These are phyloP conservation scores for Cinclus cinclus DNA, from an alignment of 2,113 vertebrate genomes.

Conservation along the genomic window DNA sequence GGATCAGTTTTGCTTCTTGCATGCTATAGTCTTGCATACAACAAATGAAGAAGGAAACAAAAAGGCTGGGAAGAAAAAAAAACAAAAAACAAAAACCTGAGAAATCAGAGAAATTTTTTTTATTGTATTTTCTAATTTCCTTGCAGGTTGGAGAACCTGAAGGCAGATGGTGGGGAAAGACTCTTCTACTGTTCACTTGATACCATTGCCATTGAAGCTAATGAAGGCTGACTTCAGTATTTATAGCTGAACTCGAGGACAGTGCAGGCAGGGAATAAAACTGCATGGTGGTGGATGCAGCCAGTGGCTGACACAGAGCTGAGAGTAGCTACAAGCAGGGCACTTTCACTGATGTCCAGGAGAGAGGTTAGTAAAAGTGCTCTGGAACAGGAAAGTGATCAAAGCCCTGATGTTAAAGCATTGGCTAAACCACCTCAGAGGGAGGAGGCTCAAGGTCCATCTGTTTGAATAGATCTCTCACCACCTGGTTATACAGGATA, in stretches of 20 bases:
- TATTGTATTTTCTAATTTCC: not conserved
- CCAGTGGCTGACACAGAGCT: not conserved
- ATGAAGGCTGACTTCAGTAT: not conserved
- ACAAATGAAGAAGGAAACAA: not conserved
- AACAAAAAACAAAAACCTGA: not conserved
- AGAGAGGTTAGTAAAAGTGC: not conserved
- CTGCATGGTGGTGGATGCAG: not conserved
- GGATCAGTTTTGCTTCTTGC: not conserved
- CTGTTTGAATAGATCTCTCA: not conserved
- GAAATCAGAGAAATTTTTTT: not conserved
- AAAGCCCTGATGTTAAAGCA: not conserved
- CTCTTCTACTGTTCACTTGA: not conserved
- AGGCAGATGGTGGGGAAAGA: not conserved
- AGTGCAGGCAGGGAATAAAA: not conserved
- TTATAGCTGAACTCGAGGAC: not conserved
- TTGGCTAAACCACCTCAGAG: not conserved
- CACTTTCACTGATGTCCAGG: not conserved
- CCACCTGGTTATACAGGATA: not conserved
- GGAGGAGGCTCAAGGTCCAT: not conserved
- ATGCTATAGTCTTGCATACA: not conserved
- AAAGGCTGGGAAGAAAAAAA: not conserved
- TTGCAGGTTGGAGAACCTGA: not conserved
- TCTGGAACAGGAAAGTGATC: not conserved
- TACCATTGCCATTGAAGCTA: not conserved
- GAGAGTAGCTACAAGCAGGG: rapidly evolving